Evolutionary conservation across 2,113 vertebrate genomes (phyloP).

Genomic region (Dolichotis patagonum): DNA sequence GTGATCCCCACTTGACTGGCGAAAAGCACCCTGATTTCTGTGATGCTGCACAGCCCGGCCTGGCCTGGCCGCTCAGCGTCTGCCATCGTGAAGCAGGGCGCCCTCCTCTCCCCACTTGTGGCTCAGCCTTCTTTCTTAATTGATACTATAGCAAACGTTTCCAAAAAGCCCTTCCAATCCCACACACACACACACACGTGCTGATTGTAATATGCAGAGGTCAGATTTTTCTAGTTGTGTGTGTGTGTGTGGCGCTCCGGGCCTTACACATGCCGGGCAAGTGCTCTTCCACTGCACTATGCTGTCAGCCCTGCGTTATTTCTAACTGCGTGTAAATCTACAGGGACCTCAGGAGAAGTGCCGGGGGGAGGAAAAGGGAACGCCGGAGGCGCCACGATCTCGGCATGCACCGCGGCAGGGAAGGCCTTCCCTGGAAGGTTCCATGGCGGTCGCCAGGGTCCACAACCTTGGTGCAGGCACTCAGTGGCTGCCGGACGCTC

Average conservation of each 20-base stretch:
- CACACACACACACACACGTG: not conserved
- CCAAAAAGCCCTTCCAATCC: not conserved
- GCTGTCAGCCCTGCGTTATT: not conserved
- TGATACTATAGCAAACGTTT: not conserved
- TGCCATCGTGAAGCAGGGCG: accelerated
- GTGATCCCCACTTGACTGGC: not conserved
- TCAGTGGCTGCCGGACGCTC: not conserved
- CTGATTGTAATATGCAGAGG: not conserved
- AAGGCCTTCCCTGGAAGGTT: not conserved
- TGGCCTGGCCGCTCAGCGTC: not conserved
- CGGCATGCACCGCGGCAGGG: not conserved
- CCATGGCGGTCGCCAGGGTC: not conserved
- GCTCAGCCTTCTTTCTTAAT: not conserved
- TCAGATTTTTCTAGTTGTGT: not conserved
- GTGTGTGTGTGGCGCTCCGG: not conserved
- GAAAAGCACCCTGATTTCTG: not conserved
- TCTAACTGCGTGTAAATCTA: not conserved
- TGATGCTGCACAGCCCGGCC: not conserved
- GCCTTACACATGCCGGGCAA: not conserved
- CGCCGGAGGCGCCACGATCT: not conserved
- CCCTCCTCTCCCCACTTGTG: not conserved
- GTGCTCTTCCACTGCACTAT: not conserved
- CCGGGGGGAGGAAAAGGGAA: not conserved
- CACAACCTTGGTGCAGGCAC: too few species aligned
- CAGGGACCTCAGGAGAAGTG: not conserved